Percentiles rank a stretch among this genome's conserved stretches.
These are phyloP conservation scores for Achlya flavicornis DNA, from an alignment of 2,888 invertebrate species.

Conservation along the genomic window DNA sequence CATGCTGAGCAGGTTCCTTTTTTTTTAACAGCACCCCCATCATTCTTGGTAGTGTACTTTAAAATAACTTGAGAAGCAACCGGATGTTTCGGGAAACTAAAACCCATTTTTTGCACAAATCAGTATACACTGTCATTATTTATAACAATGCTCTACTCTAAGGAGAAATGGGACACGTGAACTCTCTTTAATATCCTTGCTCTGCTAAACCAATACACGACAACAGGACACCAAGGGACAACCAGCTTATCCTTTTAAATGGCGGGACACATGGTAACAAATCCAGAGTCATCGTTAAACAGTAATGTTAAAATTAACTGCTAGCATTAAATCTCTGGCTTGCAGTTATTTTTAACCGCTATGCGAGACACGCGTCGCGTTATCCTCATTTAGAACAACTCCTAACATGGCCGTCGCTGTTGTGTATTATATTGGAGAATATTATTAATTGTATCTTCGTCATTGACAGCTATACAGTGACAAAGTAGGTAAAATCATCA, in stretches of 20 bases:
- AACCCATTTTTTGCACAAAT: no score
- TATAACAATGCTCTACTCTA: no score
- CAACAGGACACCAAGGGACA: no score
- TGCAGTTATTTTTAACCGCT: conserved; percentile 16
- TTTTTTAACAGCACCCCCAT: no score
- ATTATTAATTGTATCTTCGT: not conserved
- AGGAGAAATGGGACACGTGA: no score
- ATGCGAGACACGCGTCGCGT: conserved; percentile 19
- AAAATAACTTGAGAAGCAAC: no score
- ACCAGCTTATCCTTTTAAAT: not conserved
- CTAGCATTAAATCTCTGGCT: conserved; percentile 4
- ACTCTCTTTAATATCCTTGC: no score
- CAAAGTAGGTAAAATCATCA: not conserved
- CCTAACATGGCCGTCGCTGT: conserved; percentile 1
- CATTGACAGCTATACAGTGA: not conserved
- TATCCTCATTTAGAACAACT: conserved; percentile 17
- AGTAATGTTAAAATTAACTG: conserved; percentile 7
- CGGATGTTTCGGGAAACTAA: no score
- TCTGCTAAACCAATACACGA: no score
- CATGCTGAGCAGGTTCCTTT: no score
- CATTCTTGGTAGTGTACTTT: no score
- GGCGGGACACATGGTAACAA: not conserved
- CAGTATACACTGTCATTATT: no score
- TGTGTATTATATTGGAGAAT: not conserved
- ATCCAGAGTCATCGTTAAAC: not conserved